phyloP scores from a whole-genome alignment of 2,888 invertebrate genomes.

The Trichopoda pennipes region DNA sequence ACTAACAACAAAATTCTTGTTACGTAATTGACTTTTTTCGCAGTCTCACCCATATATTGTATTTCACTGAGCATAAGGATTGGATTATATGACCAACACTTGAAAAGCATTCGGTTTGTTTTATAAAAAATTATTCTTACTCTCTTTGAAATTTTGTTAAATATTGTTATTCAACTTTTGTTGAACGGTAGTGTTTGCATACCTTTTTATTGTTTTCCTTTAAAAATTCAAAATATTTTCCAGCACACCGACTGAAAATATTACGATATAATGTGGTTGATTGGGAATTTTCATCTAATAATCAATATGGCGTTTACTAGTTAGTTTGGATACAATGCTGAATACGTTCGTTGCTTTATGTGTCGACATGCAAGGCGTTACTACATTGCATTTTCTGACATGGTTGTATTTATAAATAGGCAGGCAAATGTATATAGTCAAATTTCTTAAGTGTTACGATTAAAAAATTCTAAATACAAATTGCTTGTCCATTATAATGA shows the following conservation, averaged over 20 bases:
- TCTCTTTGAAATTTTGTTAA: slow-evolving; percentile 54
- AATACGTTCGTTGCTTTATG: slow-evolving; percentile 52
- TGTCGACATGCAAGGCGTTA: slow-evolving; percentile 16
- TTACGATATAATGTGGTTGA: slow-evolving; percentile 58
- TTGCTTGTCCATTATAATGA: no score
- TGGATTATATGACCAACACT: slow-evolving; percentile 31
- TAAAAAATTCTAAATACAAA: no score
- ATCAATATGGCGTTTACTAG: slow-evolving; percentile 69
- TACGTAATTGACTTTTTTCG: slow-evolving; percentile 68
- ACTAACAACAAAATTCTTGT: slow-evolving; percentile 60
- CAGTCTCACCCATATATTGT: slow-evolving; percentile 41
- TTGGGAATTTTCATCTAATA: slow-evolving; percentile 67
- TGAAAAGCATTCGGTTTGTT: slow-evolving; percentile 31
- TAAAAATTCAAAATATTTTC: slow-evolving; percentile 43
- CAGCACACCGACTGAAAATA: slow-evolving; percentile 37
- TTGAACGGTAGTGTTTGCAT: slow-evolving; percentile 53
- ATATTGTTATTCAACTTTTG: slow-evolving; percentile 36
- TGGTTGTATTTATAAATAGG: no score
- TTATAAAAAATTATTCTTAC: slow-evolving; percentile 56
- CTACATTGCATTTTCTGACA: not conserved
- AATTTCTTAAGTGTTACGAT: no score
- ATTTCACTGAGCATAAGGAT: slow-evolving; percentile 31
- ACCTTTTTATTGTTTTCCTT: slow-evolving; percentile 65
- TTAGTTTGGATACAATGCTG: slow-evolving; percentile 27
- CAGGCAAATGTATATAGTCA: no score